A percentile compares a stretch with the other conserved stretches of the same genome.
phyloP scores from a whole-genome alignment of 2,888 invertebrate genomes.

The Trichopria drosophilae region DNA sequence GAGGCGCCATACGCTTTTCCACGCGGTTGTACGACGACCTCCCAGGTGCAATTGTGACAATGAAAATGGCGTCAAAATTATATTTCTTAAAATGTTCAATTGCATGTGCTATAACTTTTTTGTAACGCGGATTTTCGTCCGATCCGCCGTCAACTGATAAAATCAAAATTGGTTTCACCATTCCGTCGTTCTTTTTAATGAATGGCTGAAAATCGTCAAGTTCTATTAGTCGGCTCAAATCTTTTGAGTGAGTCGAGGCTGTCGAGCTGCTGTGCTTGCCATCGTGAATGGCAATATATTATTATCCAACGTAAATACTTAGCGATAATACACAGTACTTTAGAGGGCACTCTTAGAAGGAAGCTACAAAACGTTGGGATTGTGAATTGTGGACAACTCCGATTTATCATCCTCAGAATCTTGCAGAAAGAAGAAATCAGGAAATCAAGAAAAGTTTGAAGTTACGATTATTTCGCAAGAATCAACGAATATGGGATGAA shows the following conservation, averaged over 20 bases:
- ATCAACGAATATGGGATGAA: no score
- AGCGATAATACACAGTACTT: conserved; percentile 28
- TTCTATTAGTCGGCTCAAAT: conserved; percentile 15
- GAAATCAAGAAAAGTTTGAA: no score
- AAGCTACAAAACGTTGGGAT: no score
- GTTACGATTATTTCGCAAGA: no score
- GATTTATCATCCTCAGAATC: no score
- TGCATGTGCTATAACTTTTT: conserved; percentile 34
- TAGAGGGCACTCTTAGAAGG: no score
- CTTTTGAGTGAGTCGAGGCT: conserved; percentile 38
- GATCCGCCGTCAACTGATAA: conserved; percentile 41
- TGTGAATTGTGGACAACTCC: no score
- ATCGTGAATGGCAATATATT: conserved; percentile 49
- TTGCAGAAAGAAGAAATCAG: no score
- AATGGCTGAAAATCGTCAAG: conserved; percentile 34
- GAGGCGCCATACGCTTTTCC: conserved; percentile 50
- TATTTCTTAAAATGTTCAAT: conserved; percentile 40
- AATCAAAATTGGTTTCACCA: conserved; percentile 44
- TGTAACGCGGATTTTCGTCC: conserved; percentile 42
- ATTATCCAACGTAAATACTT: conserved; percentile 52
- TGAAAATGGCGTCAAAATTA: conserved; percentile 43
- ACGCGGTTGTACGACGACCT: conserved; percentile 50
- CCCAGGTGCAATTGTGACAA: conserved; percentile 50
- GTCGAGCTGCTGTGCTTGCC: conserved; percentile 42
- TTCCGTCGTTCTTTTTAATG: conserved; percentile 23